Conservation (phyloP, 2,888 invertebrate genomes). For the Emmelina monodactyla region DNA sequence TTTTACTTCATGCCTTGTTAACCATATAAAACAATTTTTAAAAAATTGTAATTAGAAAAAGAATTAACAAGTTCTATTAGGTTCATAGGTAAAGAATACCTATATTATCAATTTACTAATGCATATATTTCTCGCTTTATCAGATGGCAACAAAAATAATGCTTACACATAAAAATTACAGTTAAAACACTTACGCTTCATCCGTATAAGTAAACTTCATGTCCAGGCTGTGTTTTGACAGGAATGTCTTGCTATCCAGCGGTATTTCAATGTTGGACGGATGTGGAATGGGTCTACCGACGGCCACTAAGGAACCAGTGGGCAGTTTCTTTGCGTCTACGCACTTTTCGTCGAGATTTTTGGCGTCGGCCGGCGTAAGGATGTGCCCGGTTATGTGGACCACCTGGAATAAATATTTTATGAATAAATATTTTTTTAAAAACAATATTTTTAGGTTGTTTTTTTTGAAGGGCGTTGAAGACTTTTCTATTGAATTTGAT, state of each 20-base stretch:
- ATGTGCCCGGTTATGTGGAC: conserved; percentile 88
- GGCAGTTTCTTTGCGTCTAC: conserved; percentile 29
- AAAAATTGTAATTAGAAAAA: no score
- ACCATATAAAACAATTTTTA: no score
- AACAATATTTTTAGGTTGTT: no score
- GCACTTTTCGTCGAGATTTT: conserved; percentile 38
- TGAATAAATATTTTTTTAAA: conserved; percentile 9
- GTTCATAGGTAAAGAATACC: no score
- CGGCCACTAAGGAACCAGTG: conserved; percentile 70
- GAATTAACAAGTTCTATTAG: no score
- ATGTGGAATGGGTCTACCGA: conserved; percentile 85
- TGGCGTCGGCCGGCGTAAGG: conserved; percentile 49
- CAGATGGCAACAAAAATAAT: no score
- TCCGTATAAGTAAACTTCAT: conserved; percentile 96
- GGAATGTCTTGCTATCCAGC: conserved; percentile 86
- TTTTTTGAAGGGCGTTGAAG: no score
- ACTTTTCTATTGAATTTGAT: no score
- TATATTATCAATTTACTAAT: no score
- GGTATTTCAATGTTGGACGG: conserved; percentile 93
- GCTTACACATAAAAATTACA: no score
- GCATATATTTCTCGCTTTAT: no score
- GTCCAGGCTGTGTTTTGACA: conserved; percentile 89
- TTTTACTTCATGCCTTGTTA: no score
- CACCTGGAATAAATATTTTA: conserved; percentile 75
- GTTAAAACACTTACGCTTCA: conserved; percentile 76